Conservation (phyloP, 2,888 invertebrate genomes). For the Gisinianus flammeolus region DNA sequence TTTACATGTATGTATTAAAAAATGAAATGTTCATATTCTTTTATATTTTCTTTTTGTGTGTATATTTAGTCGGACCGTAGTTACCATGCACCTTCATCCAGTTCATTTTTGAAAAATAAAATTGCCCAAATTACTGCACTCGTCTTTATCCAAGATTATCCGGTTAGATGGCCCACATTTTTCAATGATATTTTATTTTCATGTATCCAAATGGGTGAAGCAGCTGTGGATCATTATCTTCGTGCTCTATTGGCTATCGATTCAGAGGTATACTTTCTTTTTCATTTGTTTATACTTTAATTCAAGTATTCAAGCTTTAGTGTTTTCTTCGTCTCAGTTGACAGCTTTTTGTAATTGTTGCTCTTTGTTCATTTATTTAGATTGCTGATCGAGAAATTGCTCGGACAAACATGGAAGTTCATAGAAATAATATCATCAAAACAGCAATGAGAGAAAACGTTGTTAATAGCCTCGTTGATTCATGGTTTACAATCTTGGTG, state of each 20-base stretch:
- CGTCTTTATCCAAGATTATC: constrained; percentile 66
- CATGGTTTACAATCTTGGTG: constrained; percentile 67
- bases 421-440: constrained; percentile 65
- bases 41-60: background rate
- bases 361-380: background rate
- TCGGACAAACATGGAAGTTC: constrained; percentile 62
- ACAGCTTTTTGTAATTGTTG: background rate
- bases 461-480: constrained; percentile 65
- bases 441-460: constrained; percentile 66
- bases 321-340: background rate
- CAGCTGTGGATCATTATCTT: constrained; percentile 65
- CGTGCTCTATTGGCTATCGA: constrained; percentile 66
- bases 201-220: constrained; percentile 60
- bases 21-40: background rate
- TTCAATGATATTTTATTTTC: constrained; percentile 64
- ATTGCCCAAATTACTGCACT: constrained; percentile 66
- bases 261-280: constrained; percentile 63
- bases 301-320: background rate
- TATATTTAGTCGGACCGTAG: constrained; percentile 6
- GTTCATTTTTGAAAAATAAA: constrained; percentile 65
- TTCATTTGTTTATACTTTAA: background rate
- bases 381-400: constrained; percentile 22
- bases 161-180: constrained; percentile 65
- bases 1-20: too few species aligned
- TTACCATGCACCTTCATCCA: constrained; percentile 45